Evolutionary conservation across 2,888 invertebrate species (phyloP), one percentile per base, ranked within the genome.

Genomic region (Phorcus lineatus): DNA sequence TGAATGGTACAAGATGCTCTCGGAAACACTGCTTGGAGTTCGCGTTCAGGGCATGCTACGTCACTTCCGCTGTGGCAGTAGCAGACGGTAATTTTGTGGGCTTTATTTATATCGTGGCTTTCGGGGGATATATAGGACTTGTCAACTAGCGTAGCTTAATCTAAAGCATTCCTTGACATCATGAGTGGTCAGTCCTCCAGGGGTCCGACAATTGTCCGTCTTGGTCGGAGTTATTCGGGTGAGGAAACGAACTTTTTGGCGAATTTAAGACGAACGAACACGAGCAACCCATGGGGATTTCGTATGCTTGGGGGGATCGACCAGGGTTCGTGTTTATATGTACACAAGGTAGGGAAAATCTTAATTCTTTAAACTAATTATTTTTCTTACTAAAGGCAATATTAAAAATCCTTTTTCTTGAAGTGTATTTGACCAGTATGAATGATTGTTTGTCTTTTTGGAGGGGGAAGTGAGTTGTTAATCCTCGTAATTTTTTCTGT

Each of bases 241-340:
- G 62, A 62, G 24, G 62, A 62, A 24, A 22, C 22, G 9, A 62
- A 62, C 28, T 16, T 16, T 62, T 24, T 88, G 19, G 86, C 91
- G 62, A 82, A 85, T 28, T 82, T 91, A 75, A 82, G 90, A 62
- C 84, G 91, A 52, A 82, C 85, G 31, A 87, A 89, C 54, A 89
- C 89, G 19, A 87, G 90, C 62, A 88, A 88, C 74, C 89, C 89
- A 52, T 91, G 91, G 91, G 91, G 91, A 77, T 91, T 91, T 87
- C 88, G 89, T 36, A 88, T 91, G 88, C 89, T 91, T 81, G 91
- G 91, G 24, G 91, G 91, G 11, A 77, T 83, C 55, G 91, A 91
- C 76, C 89, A 86, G 78, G 90, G 88, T 36, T 82, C 85, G 40
- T 86, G 86, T 36, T 81, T 91, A 16, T 90, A 86, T 80, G 88